Evolutionary conservation across 2,888 invertebrate genomes (phyloP).

Genomic region (Dexiosoma caninum): DNA sequence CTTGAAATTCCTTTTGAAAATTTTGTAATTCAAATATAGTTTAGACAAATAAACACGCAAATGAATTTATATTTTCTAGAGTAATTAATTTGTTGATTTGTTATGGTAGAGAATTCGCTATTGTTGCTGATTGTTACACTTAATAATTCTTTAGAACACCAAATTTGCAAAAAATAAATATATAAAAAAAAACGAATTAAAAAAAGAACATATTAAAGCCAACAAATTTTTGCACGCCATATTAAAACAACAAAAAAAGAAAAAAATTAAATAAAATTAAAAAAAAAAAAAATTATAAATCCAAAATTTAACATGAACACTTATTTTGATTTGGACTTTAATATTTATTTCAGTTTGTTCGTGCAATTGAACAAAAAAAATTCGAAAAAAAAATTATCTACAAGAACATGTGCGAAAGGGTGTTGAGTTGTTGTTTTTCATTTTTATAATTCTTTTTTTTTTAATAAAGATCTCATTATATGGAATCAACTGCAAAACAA

Average conservation of each 20-base stretch:
- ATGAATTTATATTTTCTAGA: background rate
- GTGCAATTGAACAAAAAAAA: constrained; percentile 38
- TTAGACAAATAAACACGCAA: constrained; percentile 23
- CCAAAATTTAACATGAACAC: constrained; percentile 13
- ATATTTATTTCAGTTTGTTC: constrained; percentile 10
- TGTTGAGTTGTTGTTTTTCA: constrained; percentile 10
- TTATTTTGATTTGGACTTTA: constrained; percentile 10
- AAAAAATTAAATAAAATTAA: too few relatives aligned
- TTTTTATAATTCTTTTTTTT: constrained; percentile 11
- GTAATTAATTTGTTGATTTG: constrained; percentile 57
- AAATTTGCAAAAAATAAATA: constrained; percentile 20
- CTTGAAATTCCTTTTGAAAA: constrained; percentile 57
- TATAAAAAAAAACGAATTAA: background rate
- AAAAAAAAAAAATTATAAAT: too few relatives aligned
- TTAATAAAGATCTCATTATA: constrained; percentile 46
- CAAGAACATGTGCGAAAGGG: constrained; percentile 11
- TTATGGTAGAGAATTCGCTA: constrained; percentile 44
- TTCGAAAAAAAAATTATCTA: background rate
- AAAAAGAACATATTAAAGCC: constrained; percentile 1
- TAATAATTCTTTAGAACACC: constrained; percentile 55
- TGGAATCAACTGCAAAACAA: constrained; percentile 20
- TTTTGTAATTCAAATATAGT: constrained; percentile 46
- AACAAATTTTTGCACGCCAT: constrained; percentile 61
- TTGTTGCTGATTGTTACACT: constrained; percentile 49
- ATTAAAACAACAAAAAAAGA: constrained; percentile 3